These are phyloP conservation scores for Aspidapion aeneum DNA, from an alignment of 2,888 invertebrate genomes.

Conservation along the genomic window DNA sequence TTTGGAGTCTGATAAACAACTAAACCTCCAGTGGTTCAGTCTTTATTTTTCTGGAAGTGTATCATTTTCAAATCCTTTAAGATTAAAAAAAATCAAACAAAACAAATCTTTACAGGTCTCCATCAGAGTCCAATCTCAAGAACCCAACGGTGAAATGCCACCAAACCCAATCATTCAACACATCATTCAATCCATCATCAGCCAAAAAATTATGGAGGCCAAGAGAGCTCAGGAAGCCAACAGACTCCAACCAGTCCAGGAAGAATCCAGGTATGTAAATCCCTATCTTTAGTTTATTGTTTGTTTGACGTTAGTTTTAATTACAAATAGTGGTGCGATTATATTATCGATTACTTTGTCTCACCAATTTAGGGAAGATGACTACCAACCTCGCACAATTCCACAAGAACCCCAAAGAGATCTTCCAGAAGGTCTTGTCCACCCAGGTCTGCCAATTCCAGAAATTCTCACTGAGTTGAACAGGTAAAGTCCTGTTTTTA, in stretches of 20 bases:
- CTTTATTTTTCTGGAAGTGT: too few species aligned
- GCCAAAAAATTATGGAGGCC: slow-evolving; percentile 45
- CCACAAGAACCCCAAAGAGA: slow-evolving; percentile 9
- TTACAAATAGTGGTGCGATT: too few species aligned
- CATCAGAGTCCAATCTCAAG: slow-evolving; percentile 31
- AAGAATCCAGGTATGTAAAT: slow-evolving; percentile 4
- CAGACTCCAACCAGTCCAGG: slow-evolving; percentile 28
- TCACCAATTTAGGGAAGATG: slow-evolving; percentile 4
- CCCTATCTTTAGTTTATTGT: too few species aligned
- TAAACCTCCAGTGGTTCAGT: too few species aligned
- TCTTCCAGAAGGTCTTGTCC: slow-evolving; percentile 13
- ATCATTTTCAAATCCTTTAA: too few species aligned
- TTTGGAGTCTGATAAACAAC: too few species aligned
- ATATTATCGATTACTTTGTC: too few species aligned
- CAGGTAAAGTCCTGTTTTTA: slow-evolving; percentile 33
- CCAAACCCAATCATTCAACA: slow-evolving; percentile 49
- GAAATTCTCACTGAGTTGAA: slow-evolving; percentile 47
- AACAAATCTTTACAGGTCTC: slow-evolving; percentile 14
- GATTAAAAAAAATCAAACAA: too few species aligned
- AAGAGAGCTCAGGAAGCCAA: slow-evolving; percentile 35
- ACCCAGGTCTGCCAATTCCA: slow-evolving; percentile 43
- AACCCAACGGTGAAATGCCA: slow-evolving; percentile 34
- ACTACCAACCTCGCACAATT: slow-evolving; percentile 4
- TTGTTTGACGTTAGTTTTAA: too few species aligned
- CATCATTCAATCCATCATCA: slow-evolving; percentile 47